Conservation (phyloP, 2,888 invertebrate species). For the Charanyca ferruginea region DNA sequence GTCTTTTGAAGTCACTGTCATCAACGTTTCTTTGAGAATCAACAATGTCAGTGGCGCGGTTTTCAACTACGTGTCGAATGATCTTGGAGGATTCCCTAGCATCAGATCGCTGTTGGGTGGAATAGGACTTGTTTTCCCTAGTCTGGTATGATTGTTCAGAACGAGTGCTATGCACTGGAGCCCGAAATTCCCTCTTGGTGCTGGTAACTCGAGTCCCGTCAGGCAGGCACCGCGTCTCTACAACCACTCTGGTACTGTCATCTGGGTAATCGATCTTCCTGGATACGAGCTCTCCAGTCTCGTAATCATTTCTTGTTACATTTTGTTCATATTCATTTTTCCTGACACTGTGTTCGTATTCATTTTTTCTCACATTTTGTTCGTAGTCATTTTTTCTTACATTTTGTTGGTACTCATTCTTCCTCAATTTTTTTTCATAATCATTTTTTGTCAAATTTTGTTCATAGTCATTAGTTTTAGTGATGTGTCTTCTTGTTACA, state of each 20-base stretch:
- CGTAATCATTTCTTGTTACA: conserved; percentile 70
- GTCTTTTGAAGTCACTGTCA: conserved; percentile 78
- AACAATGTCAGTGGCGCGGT: conserved; percentile 75
- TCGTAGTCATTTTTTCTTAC: conserved; percentile 64
- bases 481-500: conserved; percentile 66
- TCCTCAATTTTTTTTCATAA: conserved; percentile 72
- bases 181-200: conserved; percentile 92
- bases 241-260: conserved; percentile 92
- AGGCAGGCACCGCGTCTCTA: conserved; percentile 92
- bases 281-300: conserved; percentile 89
- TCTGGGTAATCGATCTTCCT: conserved; percentile 92
- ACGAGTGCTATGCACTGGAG: conserved; percentile 78
- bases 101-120: conserved; percentile 76
- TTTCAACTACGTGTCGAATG: conserved; percentile 71
- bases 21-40: conserved; percentile 83
- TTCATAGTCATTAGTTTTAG: conserved; percentile 71
- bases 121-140: conserved; percentile 77
- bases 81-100: conserved; percentile 75
- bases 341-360: conserved; percentile 50
- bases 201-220: conserved; percentile 93
- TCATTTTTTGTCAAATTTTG: conserved; percentile 69
- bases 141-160: conserved; percentile 80
- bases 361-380: conserved; percentile 69
- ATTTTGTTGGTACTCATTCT: conserved; percentile 54
- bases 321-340: conserved; percentile 69